Evolutionary conservation across 2,888 invertebrate species (phyloP).

Genomic region (Euphydryas editha): DNA sequence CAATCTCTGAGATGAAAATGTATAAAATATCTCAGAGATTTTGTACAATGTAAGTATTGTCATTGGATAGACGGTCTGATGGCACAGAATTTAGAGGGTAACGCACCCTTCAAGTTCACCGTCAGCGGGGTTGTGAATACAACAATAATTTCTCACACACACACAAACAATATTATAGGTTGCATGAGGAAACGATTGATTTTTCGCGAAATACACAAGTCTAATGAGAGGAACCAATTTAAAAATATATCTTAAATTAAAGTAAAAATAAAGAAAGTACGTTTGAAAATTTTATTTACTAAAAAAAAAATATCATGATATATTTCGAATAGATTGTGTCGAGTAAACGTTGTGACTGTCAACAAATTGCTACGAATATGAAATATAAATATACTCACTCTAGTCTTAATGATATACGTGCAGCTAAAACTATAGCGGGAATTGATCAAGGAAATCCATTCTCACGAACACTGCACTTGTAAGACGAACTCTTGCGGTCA

Average conservation of each 20-base stretch:
- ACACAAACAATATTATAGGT: constrained; percentile 53
- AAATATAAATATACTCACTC: constrained; percentile 51
- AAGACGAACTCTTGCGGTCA: constrained; percentile 45
- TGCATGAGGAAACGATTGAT: constrained; percentile 35
- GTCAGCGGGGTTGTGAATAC: constrained; percentile 64
- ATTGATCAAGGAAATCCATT: constrained; percentile 68
- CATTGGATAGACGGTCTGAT: constrained; percentile 22
- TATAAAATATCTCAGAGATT: background rate
- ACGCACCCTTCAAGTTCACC: constrained; percentile 80
- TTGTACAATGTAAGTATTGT: constrained; percentile 2
- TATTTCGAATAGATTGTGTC: constrained; percentile 10
- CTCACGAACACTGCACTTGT: constrained; percentile 62
- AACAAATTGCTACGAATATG: constrained; percentile 33
- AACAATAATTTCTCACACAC: constrained; percentile 51
- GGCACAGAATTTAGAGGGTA: constrained; percentile 61
- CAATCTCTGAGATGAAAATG: background rate
- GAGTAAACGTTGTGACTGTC: constrained; percentile 14
- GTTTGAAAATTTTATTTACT: background rate
- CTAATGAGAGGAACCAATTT: background rate
- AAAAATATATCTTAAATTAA: constrained; percentile 10
- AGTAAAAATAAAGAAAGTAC: background rate
- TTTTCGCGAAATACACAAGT: constrained; percentile 36
- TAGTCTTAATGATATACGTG: constrained; percentile 57
- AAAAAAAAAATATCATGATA: background rate
- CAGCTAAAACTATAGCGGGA: constrained; percentile 55